Base-by-base conservation (phyloP, 1,140 invertebrate species). In the Galleria mellonella region DNA sequence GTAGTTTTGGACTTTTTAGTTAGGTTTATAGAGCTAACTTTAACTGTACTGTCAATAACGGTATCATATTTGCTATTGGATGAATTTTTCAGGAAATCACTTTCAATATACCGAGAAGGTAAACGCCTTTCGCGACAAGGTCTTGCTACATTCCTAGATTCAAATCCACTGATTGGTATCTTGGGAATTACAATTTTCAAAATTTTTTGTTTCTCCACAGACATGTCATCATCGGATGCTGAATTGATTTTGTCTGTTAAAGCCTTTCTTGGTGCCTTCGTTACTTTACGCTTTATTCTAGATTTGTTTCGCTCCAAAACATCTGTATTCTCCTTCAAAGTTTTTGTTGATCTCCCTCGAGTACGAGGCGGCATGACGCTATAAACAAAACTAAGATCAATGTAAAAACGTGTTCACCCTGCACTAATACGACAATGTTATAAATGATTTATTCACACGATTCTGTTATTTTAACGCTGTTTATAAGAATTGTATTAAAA, bases 231-330 rank as follows among this genome's bases (percentile, higher is more conserved):
- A 41, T 82, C 79, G 9, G 79, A 82, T 9, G 68, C 63, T 0
- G 79, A 83, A 38, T 83, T 83, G 2, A 75, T 83, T 73, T 82
- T 83, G 38, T 83, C 79, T 9, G 65, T 59, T 51, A 83, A 62
- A 38, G 62, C 63, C 57, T 72, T 74, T 44, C 78, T 52, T 10
- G 41, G 32, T 8, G 42, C 30, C 44, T 70, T 77, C 9, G 35
- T 36, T 13, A 11, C 29, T 42, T 57, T 70, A 23, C 6, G 17
- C 6, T 23, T 23, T 23, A 23, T 23, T 32, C n/a, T 10, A 11
- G 15, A 32, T 52, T 62, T 67, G 27, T 9, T 9, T 49, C 53
- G 62, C 36, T n/a, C 41, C 6, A 46, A 29, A 15, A 49, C 43
- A 37, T 27, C 45, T 31, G 56, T 46, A 48, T 83, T 83, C 65